These are phyloP conservation scores for Dipodomys spectabilis DNA, from an alignment of 2,113 vertebrate species.

Conservation along the genomic window DNA sequence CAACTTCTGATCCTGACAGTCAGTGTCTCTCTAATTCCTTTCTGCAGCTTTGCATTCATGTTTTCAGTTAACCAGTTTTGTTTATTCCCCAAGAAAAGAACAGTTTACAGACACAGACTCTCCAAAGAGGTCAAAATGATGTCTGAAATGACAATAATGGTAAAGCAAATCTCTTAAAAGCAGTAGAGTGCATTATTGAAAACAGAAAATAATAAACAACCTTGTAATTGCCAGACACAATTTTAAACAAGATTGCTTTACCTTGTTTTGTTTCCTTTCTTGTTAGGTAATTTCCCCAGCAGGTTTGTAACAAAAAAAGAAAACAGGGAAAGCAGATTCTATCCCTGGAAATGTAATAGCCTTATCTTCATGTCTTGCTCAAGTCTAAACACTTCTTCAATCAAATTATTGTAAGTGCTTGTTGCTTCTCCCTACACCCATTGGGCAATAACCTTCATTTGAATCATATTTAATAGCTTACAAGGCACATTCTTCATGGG, in stretches of 20 bases:
- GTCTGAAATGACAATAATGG: conserved; percentile 67
- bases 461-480: conserved; percentile 63
- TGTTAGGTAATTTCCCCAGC: conserved; percentile 73
- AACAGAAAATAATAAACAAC: conserved; percentile 77
- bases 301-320: conserved; percentile 70
- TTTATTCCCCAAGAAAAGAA: conserved; percentile 76
- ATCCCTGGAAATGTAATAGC: conserved; percentile 71
- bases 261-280: conserved; percentile 46
- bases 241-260: conserved; percentile 77
- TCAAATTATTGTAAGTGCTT: conserved; percentile 68
- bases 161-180: conserved; percentile 67
- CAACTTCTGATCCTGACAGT: not conserved
- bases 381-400: conserved; percentile 65
- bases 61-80: conserved; percentile 43
- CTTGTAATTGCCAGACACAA: conserved; percentile 50
- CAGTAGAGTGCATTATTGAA: conserved; percentile 70
- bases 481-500: conserved; percentile 62
- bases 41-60: not conserved
- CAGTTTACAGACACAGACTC: conserved; percentile 74
- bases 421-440: conserved; percentile 47
- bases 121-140: conserved; percentile 76
- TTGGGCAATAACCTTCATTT: conserved; percentile 61
- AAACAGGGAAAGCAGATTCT: conserved; percentile 35
- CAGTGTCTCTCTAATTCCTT: not conserved
- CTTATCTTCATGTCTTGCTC: conserved; percentile 40